Conservation (phyloP, 2,113 vertebrate species). For the Leuciscus idus region DNA sequence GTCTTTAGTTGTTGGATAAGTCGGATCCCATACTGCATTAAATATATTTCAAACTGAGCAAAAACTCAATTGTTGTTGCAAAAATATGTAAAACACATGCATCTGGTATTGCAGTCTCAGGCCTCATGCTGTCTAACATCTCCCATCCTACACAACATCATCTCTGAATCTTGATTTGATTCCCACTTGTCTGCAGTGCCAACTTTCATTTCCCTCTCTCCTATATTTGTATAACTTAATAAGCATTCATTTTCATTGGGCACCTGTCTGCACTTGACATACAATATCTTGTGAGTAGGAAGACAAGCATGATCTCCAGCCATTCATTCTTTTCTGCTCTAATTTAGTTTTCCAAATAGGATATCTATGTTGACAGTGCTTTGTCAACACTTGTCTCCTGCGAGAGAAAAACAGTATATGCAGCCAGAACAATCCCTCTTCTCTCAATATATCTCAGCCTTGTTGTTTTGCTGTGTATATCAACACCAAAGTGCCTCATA, state of each 20-base stretch:
- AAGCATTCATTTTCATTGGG: slow-evolving; percentile 32
- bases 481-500: not conserved
- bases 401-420: not conserved
- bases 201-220: not conserved
- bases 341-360: not conserved
- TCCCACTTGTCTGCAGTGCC: not conserved
- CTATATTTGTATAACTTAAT: not conserved
- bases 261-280: slow-evolving; percentile 16
- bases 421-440: not conserved
- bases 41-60: too few species aligned
- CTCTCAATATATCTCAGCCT: not conserved
- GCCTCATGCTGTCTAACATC: not conserved
- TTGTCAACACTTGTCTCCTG: not conserved
- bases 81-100: too few species aligned
- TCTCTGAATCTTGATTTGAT: not conserved
- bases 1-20: not conserved
- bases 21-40: too few species aligned
- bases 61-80: too few species aligned
- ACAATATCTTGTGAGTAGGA: slow-evolving; percentile 14
- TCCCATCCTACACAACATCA: not conserved
- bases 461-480: slow-evolving; percentile 9
- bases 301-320: not conserved
- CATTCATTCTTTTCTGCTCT: not conserved
- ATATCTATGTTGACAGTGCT: not conserved
- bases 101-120: not conserved